Evolutionary conservation across 2,797 vertebrate species (phyloP), one percentile per base, ranked within the genome.

Genomic region (Crocidura indochinensis): DNA sequence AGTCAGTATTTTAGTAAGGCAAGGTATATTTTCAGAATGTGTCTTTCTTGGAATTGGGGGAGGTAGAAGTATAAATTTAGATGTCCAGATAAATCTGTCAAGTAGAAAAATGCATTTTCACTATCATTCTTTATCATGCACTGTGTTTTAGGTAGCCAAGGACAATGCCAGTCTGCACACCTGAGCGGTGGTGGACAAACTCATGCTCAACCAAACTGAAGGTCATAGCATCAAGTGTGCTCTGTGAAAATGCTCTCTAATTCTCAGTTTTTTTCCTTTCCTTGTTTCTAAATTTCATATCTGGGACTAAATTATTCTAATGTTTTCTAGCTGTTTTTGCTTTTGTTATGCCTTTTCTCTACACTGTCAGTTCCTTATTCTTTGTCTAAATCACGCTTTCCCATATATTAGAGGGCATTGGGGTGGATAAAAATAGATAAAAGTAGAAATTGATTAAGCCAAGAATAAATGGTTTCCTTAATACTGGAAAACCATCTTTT

Each of bases 61-160:
- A 24, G 31, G 26, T 65, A 65, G 64, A 65, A 26, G 0, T 17
- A 1, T 7, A 71, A 31, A 80, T 86, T 24, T 12, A 44, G 47
- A 69, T 49, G 15, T 77, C 69, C 49, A 75, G 62, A 80, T 47
- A 86, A 86, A 49, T 46, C 38, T 84, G 65, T 60, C 24, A 24
- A 64, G 17, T 20, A 77, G 51, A 64, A 46, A 56, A 65, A 19
- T 20, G 5, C 1, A 5, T 47, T n/a, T 46, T 27, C 19, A 22
- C 46, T 4, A 10, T 17, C 72, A 64, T 71, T 53, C 3, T 5
- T 1, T 38, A 10, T 31, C 46, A 2, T 77, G 20, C 56, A 56
- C 46, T 27, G 47, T 46, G 38, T 46, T 22, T 27, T 24, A 15
- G 15, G 47, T 26, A 8, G 49, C 53, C 44, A 12, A 46, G 44